These are phyloP conservation scores for Drosophila ironensis DNA, from an alignment of 1,140 invertebrate species.

Conservation along the genomic window DNA sequence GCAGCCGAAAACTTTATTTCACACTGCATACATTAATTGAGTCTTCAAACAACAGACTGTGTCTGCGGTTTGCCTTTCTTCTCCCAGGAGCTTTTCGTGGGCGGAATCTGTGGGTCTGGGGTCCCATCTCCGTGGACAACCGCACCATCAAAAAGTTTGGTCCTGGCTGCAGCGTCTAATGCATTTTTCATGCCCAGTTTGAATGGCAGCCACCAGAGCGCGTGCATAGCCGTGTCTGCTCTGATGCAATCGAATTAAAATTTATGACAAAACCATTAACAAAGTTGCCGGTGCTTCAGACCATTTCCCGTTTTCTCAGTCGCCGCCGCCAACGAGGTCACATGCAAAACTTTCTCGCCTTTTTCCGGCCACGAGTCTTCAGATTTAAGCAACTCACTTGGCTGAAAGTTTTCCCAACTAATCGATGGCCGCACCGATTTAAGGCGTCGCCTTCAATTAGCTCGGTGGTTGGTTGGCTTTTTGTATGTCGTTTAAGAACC, in stretches of 20 bases:
- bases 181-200: constrained; percentile 64
- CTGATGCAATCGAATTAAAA: constrained; percentile 79
- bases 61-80: constrained; percentile 31
- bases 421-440: constrained; percentile 56
- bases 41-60: constrained; percentile 47
- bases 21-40: constrained; percentile 77
- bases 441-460: constrained; percentile 53
- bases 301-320: constrained; percentile 16
- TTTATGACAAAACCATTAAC: constrained; percentile 81
- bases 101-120: not conserved
- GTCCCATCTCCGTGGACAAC: constrained; percentile 34
- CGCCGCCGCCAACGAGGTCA: constrained; percentile 47
- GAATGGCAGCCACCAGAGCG: constrained; percentile 17
- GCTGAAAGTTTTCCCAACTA: constrained; percentile 52
- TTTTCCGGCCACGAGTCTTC: constrained; percentile 11
- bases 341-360: constrained; percentile 57
- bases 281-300: constrained; percentile 50
- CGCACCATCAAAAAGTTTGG: constrained; percentile 67
- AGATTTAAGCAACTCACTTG: constrained; percentile 32
- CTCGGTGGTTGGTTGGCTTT: no score
- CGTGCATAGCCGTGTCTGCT: constrained; percentile 14
- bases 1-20: constrained; percentile 51
- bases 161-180: constrained; percentile 43
- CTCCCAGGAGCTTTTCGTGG: not conserved
- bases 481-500: no score